Conservation (phyloP, 2,888 invertebrate genomes). For the Rapana venosa region DNA sequence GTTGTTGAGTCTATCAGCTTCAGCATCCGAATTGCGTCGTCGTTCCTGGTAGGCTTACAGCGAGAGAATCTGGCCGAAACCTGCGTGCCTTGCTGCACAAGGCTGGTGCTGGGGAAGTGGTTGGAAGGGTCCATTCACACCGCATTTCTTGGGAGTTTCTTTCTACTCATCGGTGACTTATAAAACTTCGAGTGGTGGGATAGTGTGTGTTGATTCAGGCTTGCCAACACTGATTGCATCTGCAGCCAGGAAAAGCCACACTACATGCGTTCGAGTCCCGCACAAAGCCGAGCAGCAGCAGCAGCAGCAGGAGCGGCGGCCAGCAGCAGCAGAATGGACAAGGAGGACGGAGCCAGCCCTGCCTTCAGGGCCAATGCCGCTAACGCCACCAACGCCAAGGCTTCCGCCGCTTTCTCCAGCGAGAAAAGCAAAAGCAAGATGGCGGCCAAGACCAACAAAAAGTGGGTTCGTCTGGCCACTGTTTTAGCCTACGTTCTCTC, state of each 20-base stretch:
- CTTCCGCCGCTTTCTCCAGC: slow-evolving; percentile 63
- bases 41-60: neutral
- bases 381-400: slow-evolving; percentile 44
- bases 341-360: slow-evolving; percentile 57
- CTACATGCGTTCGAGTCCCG: slow-evolving; percentile 7
- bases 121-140: too few species aligned
- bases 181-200: too few species aligned
- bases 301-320: neutral
- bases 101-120: too few species aligned
- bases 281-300: neutral
- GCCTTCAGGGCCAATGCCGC: slow-evolving; percentile 62
- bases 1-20: neutral
- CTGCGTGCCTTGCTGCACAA: too few species aligned
- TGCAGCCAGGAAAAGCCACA: neutral
- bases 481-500: slow-evolving; percentile 95
- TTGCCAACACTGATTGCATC: neutral
- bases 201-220: too few species aligned
- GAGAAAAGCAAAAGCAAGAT: slow-evolving; percentile 74
- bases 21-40: neutral
- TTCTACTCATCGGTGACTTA: too few species aligned
- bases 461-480: slow-evolving; percentile 92
- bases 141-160: too few species aligned
- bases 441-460: slow-evolving; percentile 82
- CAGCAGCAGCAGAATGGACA: slow-evolving; percentile 56
- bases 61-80: too few species aligned